Percentiles rank a stretch among this genome's conserved stretches.
phyloP scores from a whole-genome alignment of 2,888 invertebrate species.

The Ctena decussata region DNA sequence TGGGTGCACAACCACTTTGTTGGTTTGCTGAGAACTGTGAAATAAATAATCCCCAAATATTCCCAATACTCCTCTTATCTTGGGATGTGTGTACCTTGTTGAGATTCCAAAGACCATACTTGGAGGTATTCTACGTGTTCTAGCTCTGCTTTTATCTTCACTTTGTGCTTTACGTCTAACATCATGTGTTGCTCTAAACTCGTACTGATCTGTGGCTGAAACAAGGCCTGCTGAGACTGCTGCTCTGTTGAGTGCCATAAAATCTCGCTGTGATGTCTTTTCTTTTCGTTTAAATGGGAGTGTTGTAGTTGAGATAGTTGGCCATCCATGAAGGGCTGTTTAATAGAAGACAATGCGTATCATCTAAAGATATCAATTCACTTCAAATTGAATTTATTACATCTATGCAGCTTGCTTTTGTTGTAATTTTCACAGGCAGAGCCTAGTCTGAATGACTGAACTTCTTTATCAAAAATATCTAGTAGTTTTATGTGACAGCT shows the following conservation, averaged over 20 bases:
- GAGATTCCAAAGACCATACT: constrained; percentile 84
- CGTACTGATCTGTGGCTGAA: constrained; percentile 81
- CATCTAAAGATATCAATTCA: no score
- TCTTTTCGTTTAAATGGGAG: constrained; percentile 72
- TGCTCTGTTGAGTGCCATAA: constrained; percentile 84
- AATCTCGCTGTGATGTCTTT: constrained; percentile 79
- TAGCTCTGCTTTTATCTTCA: constrained; percentile 71
- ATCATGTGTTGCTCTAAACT: constrained; percentile 85
- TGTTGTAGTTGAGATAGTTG: constrained; percentile 60
- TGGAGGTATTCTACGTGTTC: constrained; percentile 80
- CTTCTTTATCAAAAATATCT: no score
- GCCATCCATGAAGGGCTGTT: constrained; percentile 81
- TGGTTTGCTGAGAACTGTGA: no score
- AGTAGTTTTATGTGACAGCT: no score
- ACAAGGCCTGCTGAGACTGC: constrained; percentile 84
- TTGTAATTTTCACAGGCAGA: no score
- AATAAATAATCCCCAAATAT: no score
- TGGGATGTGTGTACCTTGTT: constrained; percentile 75
- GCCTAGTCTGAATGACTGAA: no score
- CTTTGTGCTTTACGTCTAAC: constrained; percentile 77
- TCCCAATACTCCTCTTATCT: no score
- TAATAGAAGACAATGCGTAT: no score
- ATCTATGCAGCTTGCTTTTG: no score
- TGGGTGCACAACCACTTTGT: no score
- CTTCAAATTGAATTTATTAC: no score